Percentiles rank a stretch among this genome's conserved stretches.
These are phyloP conservation scores for Abrostola tripartita DNA, from an alignment of 2,888 invertebrate genomes.

Conservation along the genomic window DNA sequence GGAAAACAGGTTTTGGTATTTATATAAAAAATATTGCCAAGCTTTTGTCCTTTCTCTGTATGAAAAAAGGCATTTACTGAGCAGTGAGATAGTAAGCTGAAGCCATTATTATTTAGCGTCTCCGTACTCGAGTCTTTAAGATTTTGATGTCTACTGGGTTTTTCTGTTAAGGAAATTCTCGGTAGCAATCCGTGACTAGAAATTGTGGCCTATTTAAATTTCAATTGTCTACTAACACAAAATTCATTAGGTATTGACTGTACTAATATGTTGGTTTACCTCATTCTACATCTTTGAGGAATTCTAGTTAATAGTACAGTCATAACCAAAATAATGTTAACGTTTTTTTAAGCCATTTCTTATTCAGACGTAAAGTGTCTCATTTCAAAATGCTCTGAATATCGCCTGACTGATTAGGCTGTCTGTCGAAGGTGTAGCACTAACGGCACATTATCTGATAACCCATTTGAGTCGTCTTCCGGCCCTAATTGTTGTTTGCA, in stretches of 20 bases:
- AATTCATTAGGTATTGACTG: not conserved
- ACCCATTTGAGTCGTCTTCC: slow-evolving; percentile 68
- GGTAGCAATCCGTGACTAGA: not conserved
- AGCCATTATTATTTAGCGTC: too few relatives aligned
- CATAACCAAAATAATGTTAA: too few relatives aligned
- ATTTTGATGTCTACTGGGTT: not conserved
- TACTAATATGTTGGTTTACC: not conserved
- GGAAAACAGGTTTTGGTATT: too few relatives aligned
- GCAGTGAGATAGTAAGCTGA: too few relatives aligned
- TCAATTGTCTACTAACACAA: not conserved
- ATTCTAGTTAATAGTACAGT: too few relatives aligned
- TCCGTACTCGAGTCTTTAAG: too few relatives aligned
- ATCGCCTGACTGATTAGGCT: slow-evolving; percentile 62
- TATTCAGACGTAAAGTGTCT: slow-evolving; percentile 32
- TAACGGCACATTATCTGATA: slow-evolving; percentile 77
- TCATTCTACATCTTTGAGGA: not conserved
- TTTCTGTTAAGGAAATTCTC: not conserved
- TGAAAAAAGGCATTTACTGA: too few relatives aligned
- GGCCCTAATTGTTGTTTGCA: slow-evolving; percentile 70
- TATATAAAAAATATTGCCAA: too few relatives aligned
- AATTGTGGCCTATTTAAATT: not conserved
- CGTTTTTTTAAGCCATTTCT: too few relatives aligned
- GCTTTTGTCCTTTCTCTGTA: too few relatives aligned
- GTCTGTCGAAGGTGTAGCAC: slow-evolving; percentile 64
- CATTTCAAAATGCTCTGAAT: slow-evolving; percentile 44